Evolutionary conservation across 2,113 vertebrate species (phyloP), one percentile per base, ranked within the genome.

Genomic region (Phalacrocorax pelagicus): DNA sequence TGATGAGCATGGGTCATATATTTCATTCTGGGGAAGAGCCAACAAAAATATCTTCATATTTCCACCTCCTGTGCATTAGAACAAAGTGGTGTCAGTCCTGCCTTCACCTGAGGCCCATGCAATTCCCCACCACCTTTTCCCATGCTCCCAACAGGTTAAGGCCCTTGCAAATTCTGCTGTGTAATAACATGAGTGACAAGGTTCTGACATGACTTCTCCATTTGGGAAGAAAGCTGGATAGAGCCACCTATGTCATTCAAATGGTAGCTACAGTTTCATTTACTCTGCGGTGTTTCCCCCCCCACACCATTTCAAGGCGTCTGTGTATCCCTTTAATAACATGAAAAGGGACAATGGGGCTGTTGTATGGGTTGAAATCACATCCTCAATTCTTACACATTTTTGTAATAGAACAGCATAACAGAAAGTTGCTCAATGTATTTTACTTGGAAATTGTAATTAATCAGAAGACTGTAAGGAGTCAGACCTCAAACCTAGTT

Each of bases 361-460:
- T 82, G 47, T 84, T 95, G 85, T 94, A 82, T 58, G n/a, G 11
- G 9, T 89, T 87, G 88, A 93, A 93, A 91, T 91, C 62, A 88
- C 54, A 73, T 89, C 40, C 69, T 94, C 82, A 72, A 84, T 89
- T 96, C 73, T 91, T 78, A 86, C 57, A 70, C 4, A 2, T 72
- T 93, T 94, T 95, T 86, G 47, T 87, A 92, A 86, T 51, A 93
- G 79, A 80, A 74, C 46, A 75, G n/a, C 78, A 38, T 86, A 97
- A 93, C 87, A 90, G 86, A 95, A 96, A 78, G 66, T 85, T 95
- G 46, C 78, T 95, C 92, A 79, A 86, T 77, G 79, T 92, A 92
- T 97, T 97, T 95, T 83, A 79, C 78, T 86, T 95, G 81, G 86
- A 94, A 96, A 95, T 96, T 88, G 84, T 71, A 92, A 92, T 96